phyloP scores from a whole-genome alignment of 2,113 vertebrate genomes.

The Entelurus aequoreus region DNA sequence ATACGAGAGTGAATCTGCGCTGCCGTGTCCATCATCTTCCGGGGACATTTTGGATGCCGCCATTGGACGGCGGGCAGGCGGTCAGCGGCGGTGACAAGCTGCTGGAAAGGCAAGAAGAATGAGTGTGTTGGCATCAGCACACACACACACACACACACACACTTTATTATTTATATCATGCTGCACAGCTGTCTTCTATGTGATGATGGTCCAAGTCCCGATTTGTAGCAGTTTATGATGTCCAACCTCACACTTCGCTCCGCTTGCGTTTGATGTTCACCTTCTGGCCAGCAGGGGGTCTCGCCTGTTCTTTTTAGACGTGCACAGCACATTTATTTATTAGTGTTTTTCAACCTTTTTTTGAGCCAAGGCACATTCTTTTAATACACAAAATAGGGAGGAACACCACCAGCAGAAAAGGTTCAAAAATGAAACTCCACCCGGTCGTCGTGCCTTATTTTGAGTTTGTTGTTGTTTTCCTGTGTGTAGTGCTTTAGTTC shows the following conservation, averaged over 20 bases:
- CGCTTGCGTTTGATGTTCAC: constrained; percentile 21
- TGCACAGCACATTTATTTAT: too few relatives aligned
- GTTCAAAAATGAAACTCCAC: too few relatives aligned
- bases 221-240: constrained; percentile 21
- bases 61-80: constrained; percentile 35
- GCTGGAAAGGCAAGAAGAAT: constrained; percentile 40
- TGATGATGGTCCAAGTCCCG: constrained; percentile 20
- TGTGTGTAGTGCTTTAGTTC: too few relatives aligned
- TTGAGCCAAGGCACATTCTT: too few relatives aligned
- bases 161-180: constrained; percentile 1
- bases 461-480: too few relatives aligned
- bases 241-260: constrained; percentile 4
- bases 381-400: too few relatives aligned
- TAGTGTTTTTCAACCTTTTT: too few relatives aligned
- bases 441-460: too few relatives aligned
- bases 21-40: constrained; percentile 47
- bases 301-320: constrained; percentile 21
- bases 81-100: constrained; percentile 61
- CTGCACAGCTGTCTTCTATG: too few relatives aligned
- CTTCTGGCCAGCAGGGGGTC: constrained; percentile 53
- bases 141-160: constrained; percentile 26
- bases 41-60: constrained; percentile 43
- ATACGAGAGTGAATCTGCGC: constrained; percentile 36
- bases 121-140: constrained; percentile 17
- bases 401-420: too few relatives aligned